Percentiles rank a stretch among this genome's conserved stretches.
These are phyloP conservation scores for Lasioglossum pauxillum DNA, from an alignment of 2,888 invertebrate species.

Conservation along the genomic window DNA sequence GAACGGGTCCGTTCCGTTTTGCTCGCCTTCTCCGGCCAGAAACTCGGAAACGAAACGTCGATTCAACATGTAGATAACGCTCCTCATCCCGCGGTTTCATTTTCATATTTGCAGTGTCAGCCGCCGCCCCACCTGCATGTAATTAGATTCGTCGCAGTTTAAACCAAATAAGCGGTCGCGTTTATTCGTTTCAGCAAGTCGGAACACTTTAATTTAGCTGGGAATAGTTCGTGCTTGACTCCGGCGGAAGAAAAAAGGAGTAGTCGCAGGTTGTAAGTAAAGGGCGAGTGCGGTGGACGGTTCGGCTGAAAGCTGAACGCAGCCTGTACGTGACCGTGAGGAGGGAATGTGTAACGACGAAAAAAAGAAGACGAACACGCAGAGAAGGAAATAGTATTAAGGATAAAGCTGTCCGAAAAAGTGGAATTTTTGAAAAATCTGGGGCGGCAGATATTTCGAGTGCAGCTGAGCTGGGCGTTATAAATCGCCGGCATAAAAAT, in stretches of 20 bases:
- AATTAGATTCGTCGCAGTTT: not conserved
- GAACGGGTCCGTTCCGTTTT: not conserved
- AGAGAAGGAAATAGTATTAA: not conserved
- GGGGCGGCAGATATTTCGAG: conserved; percentile 3
- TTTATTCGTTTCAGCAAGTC: not conserved
- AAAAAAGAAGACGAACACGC: not conserved
- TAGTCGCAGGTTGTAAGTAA: not conserved
- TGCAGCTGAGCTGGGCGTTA: not conserved
- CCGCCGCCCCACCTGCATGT: not conserved
- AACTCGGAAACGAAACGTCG: not conserved
- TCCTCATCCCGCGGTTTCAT: not conserved
- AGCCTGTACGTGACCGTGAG: conserved; percentile 28
- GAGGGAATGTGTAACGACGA: not conserved
- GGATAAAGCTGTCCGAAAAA: conserved; percentile 20
- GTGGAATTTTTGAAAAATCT: conserved; percentile 28
- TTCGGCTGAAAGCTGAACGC: conserved; percentile 19
- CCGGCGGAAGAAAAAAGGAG: not conserved
- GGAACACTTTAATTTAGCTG: conserved; percentile 12
- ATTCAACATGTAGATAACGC: not conserved
- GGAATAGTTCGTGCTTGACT: not conserved
- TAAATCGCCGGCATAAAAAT: conserved; percentile 17
- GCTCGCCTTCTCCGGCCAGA: not conserved
- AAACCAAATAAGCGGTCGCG: not conserved
- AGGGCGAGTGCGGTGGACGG: conserved; percentile 18
- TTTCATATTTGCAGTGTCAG: not conserved